A percentile compares a stretch with the other conserved stretches of the same genome.
These are phyloP conservation scores for Amazona guildingii DNA, from an alignment of 2,113 vertebrate genomes.

Conservation along the genomic window DNA sequence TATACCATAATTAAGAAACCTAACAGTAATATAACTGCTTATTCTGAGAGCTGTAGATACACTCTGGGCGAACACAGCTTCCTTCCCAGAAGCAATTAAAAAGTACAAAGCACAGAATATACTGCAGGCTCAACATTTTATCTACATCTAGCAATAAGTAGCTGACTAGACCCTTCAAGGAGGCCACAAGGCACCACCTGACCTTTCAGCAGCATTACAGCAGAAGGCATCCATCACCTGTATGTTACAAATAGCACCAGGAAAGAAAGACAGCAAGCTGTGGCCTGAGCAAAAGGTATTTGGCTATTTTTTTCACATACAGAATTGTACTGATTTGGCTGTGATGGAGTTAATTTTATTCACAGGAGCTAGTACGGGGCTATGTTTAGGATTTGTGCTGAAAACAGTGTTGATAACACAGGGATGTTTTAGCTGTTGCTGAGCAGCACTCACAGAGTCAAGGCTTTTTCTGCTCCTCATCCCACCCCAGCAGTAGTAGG, in stretches of 20 bases:
- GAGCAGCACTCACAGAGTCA: neutral
- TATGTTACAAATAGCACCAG: neutral
- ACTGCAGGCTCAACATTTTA: neutral
- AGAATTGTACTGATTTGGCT: neutral
- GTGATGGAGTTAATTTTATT: neutral
- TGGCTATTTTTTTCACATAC: neutral
- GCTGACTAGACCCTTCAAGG: neutral
- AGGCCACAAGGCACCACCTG: neutral
- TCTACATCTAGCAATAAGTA: neutral
- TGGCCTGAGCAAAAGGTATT: neutral
- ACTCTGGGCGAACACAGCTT: neutral
- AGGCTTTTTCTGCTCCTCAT: neutral
- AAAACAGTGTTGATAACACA: neutral
- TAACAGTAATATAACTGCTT: neutral
- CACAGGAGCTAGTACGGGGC: neutral
- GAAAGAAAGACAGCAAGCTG: neutral
- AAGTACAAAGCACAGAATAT: neutral
- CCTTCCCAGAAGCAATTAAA: neutral
- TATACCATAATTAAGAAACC: neutral
- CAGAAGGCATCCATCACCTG: neutral
- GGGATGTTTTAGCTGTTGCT: neutral
- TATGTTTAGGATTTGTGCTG: neutral
- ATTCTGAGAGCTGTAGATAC: neutral
- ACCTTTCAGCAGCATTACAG: neutral
- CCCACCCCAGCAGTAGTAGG: neutral